phyloP scores from a whole-genome alignment of 2,797 vertebrate genomes.

The Coilia nasus region DNA sequence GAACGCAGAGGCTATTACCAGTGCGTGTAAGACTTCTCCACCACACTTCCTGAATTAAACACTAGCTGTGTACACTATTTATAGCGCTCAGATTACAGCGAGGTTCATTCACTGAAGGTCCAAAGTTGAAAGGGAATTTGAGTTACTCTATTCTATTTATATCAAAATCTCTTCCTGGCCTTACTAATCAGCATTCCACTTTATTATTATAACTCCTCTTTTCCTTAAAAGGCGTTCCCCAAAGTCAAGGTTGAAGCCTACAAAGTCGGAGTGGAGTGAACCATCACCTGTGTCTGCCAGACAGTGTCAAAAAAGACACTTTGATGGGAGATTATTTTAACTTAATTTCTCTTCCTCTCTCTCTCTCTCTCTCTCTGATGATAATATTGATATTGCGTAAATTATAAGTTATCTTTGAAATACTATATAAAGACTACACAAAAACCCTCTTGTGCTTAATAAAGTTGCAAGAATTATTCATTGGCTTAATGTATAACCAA shows the following conservation, averaged over 20 bases:
- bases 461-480: too few species aligned
- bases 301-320: background rate
- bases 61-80: background rate
- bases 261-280: background rate
- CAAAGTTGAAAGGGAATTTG: background rate
- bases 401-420: too few species aligned
- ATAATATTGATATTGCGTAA: too few species aligned
- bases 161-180: background rate
- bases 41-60: constrained; percentile 9
- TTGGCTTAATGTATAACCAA: too few species aligned
- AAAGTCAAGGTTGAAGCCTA: background rate
- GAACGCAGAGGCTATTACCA: too few species aligned
- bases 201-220: too few species aligned
- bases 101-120: background rate
- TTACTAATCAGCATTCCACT: too few species aligned
- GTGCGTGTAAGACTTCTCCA: background rate
- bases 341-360: too few species aligned
- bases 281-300: too few species aligned
- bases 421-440: background rate
- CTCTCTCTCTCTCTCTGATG: too few species aligned
- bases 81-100: background rate
- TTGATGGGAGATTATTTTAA: background rate
- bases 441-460: too few species aligned
- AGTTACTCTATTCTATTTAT: background rate
- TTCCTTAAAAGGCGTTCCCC: background rate